phyloP scores from a whole-genome alignment of 1,140 invertebrate genomes.

The Aphis gossypii region DNA sequence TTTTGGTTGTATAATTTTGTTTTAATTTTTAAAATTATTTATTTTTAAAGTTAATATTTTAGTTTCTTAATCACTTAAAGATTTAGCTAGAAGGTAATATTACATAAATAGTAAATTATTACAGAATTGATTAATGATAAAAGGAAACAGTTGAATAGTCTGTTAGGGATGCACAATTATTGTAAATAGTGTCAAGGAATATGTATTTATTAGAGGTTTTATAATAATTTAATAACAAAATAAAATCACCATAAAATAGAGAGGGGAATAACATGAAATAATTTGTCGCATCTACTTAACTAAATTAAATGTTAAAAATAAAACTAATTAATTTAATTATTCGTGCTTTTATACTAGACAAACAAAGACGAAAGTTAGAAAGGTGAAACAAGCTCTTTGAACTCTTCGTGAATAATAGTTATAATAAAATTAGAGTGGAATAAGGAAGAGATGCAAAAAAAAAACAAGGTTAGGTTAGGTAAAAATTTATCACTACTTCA shows the following conservation, averaged over 20 bases:
- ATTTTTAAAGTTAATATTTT: neutral
- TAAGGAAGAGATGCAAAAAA: neutral
- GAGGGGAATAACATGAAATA: neutral
- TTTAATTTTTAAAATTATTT: neutral
- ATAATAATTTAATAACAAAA: neutral
- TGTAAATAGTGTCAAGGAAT: neutral
- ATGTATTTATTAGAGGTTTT: neutral
- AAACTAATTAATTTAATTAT: neutral
- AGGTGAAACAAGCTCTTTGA: neutral
- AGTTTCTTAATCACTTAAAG: neutral
- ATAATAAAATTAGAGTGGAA: neutral
- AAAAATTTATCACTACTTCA: neutral
- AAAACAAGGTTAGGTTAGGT: neutral
- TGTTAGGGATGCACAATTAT: neutral
- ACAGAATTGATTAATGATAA: neutral
- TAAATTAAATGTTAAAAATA: slow-evolving; percentile 11
- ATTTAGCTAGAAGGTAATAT: neutral
- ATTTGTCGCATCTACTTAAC: neutral
- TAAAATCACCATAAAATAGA: neutral
- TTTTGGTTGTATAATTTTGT: neutral
- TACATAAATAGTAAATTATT: neutral
- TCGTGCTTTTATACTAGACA: neutral
- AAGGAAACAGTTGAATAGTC: neutral
- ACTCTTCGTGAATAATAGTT: neutral
- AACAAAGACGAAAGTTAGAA: neutral